Percentiles rank a stretch among this genome's conserved stretches.
These are phyloP conservation scores for Lanistes nyassanus DNA, from an alignment of 1,140 invertebrate species.

Conservation along the genomic window DNA sequence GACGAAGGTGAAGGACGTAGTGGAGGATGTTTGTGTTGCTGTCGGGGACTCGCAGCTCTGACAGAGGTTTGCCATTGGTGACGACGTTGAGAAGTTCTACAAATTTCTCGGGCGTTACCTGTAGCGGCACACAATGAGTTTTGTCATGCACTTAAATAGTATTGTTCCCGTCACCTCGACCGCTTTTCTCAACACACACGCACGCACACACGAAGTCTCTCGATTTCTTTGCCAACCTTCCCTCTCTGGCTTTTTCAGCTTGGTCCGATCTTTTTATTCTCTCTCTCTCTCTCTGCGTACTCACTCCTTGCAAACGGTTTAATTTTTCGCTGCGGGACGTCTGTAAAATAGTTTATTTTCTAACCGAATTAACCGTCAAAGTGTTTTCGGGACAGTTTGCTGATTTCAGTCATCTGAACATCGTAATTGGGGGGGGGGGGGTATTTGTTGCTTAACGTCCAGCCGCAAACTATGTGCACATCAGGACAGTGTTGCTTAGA, in stretches of 20 bases:
- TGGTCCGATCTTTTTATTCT: no score
- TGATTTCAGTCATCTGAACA: no score
- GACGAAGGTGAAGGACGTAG: slow-evolving; percentile 35
- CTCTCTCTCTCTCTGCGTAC: slow-evolving; percentile 16
- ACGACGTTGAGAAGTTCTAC: slow-evolving; percentile 7
- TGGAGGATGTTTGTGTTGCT: slow-evolving; percentile 48
- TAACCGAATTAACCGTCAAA: no score
- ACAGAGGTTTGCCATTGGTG: not conserved
- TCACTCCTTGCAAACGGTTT: no score
- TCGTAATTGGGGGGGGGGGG: no score
- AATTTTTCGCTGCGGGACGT: no score
- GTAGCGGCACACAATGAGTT: not conserved
- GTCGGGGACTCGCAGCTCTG: slow-evolving; percentile 25
- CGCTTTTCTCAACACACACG: not conserved
- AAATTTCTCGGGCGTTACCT: slow-evolving; percentile 1
- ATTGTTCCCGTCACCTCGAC: not conserved
- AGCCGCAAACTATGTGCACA: no score
- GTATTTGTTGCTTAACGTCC: no score
- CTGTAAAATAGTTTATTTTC: no score
- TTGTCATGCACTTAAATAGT: not conserved
- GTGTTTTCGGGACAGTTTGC: no score
- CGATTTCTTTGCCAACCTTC: not conserved
- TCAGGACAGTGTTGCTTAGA: no score
- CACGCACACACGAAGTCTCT: not conserved
- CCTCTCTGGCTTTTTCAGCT: not conserved